Percentiles rank a stretch among this genome's conserved stretches.
Conservation (phyloP, 2,797 vertebrate species). For the Botia almorhae region DNA sequence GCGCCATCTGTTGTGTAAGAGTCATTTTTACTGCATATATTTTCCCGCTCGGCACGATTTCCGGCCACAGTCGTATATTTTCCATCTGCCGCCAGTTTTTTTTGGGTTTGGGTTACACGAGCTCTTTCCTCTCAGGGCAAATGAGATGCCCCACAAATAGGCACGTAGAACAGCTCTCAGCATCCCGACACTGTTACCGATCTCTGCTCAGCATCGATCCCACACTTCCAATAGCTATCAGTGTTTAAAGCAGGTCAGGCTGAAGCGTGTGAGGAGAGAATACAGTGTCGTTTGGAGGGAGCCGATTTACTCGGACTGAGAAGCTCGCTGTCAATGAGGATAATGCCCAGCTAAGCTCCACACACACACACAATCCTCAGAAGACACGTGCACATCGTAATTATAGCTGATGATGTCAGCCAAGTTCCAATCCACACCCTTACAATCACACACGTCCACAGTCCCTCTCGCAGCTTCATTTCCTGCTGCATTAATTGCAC, state of each 20-base stretch:
- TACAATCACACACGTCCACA: slow-evolving; percentile 65
- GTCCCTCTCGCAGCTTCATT: slow-evolving; percentile 63
- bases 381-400: slow-evolving; percentile 75
- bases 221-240: slow-evolving; percentile 37
- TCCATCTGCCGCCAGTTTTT: slow-evolving; percentile 20
- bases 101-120: slow-evolving; percentile 39
- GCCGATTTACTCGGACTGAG: background rate
- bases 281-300: slow-evolving; percentile 35
- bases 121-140: slow-evolving; percentile 24
- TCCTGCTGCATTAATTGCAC: slow-evolving; percentile 77
- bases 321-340: slow-evolving; percentile 53
- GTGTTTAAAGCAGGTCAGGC: slow-evolving; percentile 16
- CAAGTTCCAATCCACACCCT: slow-evolving; percentile 70
- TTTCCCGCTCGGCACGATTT: slow-evolving; percentile 2
- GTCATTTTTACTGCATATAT: slow-evolving; percentile 18
- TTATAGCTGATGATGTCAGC: slow-evolving; percentile 80
- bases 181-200: slow-evolving; percentile 23
- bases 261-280: slow-evolving; percentile 25
- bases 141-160: slow-evolving; percentile 41
- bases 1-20: slow-evolving; percentile 20
- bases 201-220: slow-evolving; percentile 38
- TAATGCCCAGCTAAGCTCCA: slow-evolving; percentile 55
- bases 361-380: slow-evolving; percentile 58
- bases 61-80: background rate
- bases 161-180: slow-evolving; percentile 7